These are phyloP conservation scores for Tromatobia lineatoria DNA, from an alignment of 2,888 invertebrate species.

Conservation along the genomic window DNA sequence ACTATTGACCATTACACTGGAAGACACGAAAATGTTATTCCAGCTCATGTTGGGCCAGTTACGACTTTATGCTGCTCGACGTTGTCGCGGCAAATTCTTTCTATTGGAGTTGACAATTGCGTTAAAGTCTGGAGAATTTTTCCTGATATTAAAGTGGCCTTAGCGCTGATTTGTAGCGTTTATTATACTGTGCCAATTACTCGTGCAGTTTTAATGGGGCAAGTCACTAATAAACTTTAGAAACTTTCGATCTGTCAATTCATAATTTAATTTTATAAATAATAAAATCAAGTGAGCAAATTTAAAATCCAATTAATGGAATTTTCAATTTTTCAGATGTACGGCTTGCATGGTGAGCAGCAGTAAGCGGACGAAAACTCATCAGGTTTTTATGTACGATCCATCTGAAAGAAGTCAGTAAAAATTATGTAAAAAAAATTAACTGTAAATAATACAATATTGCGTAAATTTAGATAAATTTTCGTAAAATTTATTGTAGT, in stretches of 20 bases:
- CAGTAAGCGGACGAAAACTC: conserved; percentile 48
- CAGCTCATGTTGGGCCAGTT: conserved; percentile 73
- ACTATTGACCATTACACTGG: conserved; percentile 71
- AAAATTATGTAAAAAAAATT: conserved; percentile 24
- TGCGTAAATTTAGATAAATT: conserved; percentile 16
- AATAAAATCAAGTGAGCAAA: not conserved
- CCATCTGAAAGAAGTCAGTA: conserved; percentile 69
- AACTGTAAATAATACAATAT: not conserved
- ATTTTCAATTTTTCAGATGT: conserved; percentile 58
- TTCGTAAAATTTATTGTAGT: not conserved
- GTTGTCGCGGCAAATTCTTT: conserved; percentile 66
- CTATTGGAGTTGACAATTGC: conserved; percentile 73
- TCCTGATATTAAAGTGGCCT: conserved; percentile 68
- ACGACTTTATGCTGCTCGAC: conserved; percentile 67
- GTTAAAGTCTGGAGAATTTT: conserved; percentile 77
- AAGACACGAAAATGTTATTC: conserved; percentile 63
- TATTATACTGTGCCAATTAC: conserved; percentile 72
- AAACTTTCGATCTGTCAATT: not conserved
- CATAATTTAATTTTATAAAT: not conserved
- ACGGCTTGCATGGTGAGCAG: conserved; percentile 72
- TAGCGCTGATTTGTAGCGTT: conserved; percentile 70
- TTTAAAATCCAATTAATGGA: not conserved
- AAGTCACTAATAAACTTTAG: conserved; percentile 27
- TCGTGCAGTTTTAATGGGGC: conserved; percentile 72
- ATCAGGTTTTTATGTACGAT: conserved; percentile 75